phyloP scores from a whole-genome alignment of 23 tunicate genomes.

The Trididemnum clinides region DNA sequence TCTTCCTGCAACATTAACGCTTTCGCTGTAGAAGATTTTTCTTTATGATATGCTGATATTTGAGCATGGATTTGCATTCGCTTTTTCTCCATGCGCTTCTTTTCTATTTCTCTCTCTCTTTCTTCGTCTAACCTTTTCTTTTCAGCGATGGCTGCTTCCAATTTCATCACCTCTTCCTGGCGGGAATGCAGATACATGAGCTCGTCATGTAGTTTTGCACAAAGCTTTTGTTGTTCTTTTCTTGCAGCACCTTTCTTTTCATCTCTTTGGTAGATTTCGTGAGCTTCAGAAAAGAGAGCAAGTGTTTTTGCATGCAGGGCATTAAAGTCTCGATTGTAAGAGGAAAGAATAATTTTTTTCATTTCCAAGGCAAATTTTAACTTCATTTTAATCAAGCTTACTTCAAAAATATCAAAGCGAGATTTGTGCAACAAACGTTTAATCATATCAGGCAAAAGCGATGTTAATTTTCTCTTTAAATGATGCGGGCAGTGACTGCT shows the following conservation, averaged over 20 bases:
- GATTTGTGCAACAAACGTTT: slow-evolving; percentile 12
- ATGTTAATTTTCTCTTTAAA: slow-evolving; percentile 25
- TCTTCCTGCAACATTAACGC: slow-evolving; percentile 11
- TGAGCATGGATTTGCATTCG: slow-evolving; percentile 50
- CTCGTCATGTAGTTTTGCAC: slow-evolving; percentile 36
- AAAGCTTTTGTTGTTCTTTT: slow-evolving; percentile 20
- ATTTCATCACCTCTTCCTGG: slow-evolving; percentile 61
- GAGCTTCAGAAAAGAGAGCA: slow-evolving; percentile 34
- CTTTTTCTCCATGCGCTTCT: slow-evolving; percentile 36
- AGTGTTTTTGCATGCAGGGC: slow-evolving; percentile 40
- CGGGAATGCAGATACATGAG: slow-evolving; percentile 35
- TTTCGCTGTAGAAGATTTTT: background rate
- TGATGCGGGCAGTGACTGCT: slow-evolving; percentile 40
- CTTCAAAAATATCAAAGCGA: slow-evolving; percentile 53
- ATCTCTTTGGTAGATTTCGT: background rate
- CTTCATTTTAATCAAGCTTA: slow-evolving; percentile 37
- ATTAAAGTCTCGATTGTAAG: slow-evolving; percentile 42
- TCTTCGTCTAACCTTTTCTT: slow-evolving; percentile 37
- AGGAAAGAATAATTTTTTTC: background rate
- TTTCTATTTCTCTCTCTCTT: slow-evolving; percentile 37
- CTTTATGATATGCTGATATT: slow-evolving; percentile 31
- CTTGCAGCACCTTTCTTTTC: slow-evolving; percentile 27
- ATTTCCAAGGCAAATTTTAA: slow-evolving; percentile 33
- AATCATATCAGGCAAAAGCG: slow-evolving; percentile 62
- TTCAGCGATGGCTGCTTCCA: slow-evolving; percentile 51